phyloP scores from a whole-genome alignment of 1,140 invertebrate species.

The Anadara kagoshimensis region DNA sequence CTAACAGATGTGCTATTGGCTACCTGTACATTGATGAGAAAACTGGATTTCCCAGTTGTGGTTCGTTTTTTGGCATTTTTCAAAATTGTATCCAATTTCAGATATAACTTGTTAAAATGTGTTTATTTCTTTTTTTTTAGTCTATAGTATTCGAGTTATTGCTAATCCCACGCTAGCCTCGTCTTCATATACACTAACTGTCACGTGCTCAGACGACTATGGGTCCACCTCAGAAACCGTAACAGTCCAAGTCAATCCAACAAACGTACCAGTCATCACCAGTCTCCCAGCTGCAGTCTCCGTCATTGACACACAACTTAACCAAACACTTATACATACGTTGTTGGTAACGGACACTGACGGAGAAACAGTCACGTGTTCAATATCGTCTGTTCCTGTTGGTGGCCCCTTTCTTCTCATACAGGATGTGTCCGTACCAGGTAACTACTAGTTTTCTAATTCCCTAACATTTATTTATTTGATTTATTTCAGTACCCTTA shows the following conservation, averaged over 20 bases:
- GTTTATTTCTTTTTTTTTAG: no score
- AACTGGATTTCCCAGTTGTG: no score
- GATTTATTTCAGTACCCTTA: no score
- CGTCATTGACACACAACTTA: constrained; percentile 19
- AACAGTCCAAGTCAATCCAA: constrained; percentile 17
- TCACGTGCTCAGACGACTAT: constrained; percentile 23
- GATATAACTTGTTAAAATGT: no score
- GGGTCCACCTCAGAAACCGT: constrained; percentile 20
- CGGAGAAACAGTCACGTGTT: constrained; percentile 15
- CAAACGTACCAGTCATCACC: constrained; percentile 23
- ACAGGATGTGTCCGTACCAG: constrained; percentile 16
- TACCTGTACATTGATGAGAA: no score
- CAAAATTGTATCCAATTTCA: no score
- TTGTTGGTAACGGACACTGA: constrained; percentile 27
- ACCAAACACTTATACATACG: background rate
- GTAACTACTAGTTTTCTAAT: no score
- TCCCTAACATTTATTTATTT: no score
- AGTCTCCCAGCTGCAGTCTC: constrained; percentile 19
- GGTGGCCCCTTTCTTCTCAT: constrained; percentile 27
- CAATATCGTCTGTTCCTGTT: constrained; percentile 13
- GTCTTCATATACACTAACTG: background rate
- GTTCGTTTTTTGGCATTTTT: no score
- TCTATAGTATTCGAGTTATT: no score
- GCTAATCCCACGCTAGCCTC: background rate
- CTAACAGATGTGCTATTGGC: no score